These are phyloP conservation scores for Abscondita cerata DNA, from an alignment of 2,888 invertebrate species.

Conservation along the genomic window DNA sequence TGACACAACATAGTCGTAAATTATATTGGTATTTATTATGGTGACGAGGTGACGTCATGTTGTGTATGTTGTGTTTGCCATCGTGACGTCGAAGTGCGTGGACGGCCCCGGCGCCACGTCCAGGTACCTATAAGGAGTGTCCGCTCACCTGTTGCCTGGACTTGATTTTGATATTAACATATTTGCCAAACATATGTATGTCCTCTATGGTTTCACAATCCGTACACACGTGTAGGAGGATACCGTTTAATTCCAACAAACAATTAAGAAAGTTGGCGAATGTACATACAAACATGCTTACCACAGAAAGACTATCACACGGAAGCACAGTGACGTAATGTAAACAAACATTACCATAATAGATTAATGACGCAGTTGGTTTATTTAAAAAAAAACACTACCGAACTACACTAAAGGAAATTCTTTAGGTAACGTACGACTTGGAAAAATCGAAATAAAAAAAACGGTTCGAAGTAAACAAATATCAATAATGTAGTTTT, in stretches of 20 bases:
- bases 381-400: no score
- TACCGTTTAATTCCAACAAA: constrained; percentile 26
- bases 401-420: no score
- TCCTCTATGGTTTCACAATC: constrained; percentile 30
- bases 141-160: constrained; percentile 47
- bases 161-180: constrained; percentile 42
- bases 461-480: no score
- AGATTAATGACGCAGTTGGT: background rate
- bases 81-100: constrained; percentile 46
- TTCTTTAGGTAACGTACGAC: no score
- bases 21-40: constrained; percentile 34
- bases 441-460: no score
- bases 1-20: constrained; percentile 30
- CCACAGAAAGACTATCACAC: background rate
- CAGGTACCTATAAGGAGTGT: constrained; percentile 51
- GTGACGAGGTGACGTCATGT: constrained; percentile 34
- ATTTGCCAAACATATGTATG: constrained; percentile 34
- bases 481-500: no score
- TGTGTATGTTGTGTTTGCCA: constrained; percentile 27
- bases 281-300: background rate
- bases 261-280: constrained; percentile 26
- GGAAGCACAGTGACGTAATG: constrained; percentile 3
- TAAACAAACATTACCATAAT: constrained; percentile 3
- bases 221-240: constrained; percentile 23
- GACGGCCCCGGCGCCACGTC: constrained; percentile 50